phyloP scores from a whole-genome alignment of 2,888 invertebrate genomes.

The Leptopilina drosophilae region DNA sequence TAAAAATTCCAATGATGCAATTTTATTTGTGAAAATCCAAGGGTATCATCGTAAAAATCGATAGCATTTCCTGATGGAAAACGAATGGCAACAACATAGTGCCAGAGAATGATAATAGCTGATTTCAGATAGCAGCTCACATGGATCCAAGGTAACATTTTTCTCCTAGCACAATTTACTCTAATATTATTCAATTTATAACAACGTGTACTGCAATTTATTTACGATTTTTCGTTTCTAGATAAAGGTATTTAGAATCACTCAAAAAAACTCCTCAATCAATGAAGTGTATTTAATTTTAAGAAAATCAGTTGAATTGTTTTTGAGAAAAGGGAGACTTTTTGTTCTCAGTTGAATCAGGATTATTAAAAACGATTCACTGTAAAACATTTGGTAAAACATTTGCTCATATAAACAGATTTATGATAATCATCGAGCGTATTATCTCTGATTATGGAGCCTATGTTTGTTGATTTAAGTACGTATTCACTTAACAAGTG shows the following conservation, averaged over 20 bases:
- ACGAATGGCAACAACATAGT: slow-evolving; percentile 23
- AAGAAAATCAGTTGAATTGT: no score
- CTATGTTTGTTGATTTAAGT: background rate
- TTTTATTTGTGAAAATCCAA: slow-evolving; percentile 32
- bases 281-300: no score
- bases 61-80: slow-evolving; percentile 35
- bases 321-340: no score
- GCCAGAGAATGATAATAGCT: background rate
- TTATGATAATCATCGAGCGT: background rate
- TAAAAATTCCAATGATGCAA: slow-evolving; percentile 13
- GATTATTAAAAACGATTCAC: no score
- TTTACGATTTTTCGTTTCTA: no score
- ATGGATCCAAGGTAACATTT: background rate
- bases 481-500: background rate
- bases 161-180: background rate
- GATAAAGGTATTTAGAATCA: no score
- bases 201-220: no score
- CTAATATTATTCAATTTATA: background rate
- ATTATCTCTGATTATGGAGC: background rate
- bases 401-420: no score
- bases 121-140: slow-evolving; percentile 6
- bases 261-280: no score
- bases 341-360: no score
- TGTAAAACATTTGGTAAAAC: no score
- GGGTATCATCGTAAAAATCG: slow-evolving; percentile 32